Evolutionary conservation across 2,797 vertebrate species (phyloP).

Genomic region (Tokudaia muenninki): DNA sequence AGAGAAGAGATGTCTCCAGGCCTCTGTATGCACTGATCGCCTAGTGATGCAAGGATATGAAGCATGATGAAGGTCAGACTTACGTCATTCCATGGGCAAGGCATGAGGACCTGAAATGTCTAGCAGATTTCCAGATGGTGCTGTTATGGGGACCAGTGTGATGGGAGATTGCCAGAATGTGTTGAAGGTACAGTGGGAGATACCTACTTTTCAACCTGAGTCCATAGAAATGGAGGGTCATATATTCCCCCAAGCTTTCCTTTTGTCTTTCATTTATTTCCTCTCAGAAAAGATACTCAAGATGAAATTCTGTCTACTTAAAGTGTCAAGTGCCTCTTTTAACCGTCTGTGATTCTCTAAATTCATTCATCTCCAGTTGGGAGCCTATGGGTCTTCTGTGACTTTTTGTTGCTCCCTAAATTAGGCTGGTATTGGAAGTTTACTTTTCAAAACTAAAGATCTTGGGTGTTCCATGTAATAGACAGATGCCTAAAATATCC

Average conservation of each 20-base stretch:
- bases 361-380: background rate
- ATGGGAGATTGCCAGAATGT: background rate
- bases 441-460: background rate
- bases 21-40: background rate
- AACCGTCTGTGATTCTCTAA: background rate
- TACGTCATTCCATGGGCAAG: background rate
- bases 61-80: background rate
- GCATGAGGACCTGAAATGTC: background rate
- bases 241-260: background rate
- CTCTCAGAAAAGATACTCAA: constrained; percentile 11
- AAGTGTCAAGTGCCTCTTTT: background rate
- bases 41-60: background rate
- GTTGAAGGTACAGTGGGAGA: background rate
- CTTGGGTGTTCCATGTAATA: background rate
- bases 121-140: background rate
- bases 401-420: background rate
- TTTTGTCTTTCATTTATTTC: constrained; percentile 25
- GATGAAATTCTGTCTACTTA: background rate
- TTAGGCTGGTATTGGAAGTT: background rate
- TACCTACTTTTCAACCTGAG: background rate
- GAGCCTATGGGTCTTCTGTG: background rate
- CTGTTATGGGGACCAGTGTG: background rate
- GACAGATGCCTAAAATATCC: background rate
- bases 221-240: background rate
- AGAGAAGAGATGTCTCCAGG: background rate